Conservation (phyloP, 2,113 vertebrate species). For the Isurus oxyrinchus region DNA sequence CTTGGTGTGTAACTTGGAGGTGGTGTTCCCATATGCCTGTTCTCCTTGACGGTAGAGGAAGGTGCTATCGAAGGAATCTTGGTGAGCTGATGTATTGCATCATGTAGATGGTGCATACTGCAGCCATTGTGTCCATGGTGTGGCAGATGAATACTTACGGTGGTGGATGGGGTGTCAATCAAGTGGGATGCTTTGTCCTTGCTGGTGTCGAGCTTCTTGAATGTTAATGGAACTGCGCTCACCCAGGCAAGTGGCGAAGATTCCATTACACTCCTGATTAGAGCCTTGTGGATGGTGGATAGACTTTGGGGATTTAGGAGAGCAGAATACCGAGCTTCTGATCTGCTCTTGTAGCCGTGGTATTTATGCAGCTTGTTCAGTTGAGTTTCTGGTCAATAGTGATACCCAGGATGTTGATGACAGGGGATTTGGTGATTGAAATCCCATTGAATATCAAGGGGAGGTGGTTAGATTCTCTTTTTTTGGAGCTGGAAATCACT, state of each 20-base stretch:
- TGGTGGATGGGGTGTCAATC: background rate
- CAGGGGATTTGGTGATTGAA: too few species aligned
- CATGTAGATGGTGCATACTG: too few species aligned
- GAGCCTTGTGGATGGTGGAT: background rate
- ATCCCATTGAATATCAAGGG: too few species aligned
- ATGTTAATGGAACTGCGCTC: too few species aligned
- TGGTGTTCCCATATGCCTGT: background rate
- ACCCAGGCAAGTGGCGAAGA: too few species aligned
- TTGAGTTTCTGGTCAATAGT: background rate
- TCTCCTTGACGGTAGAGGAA: background rate
- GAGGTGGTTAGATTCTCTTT: background rate
- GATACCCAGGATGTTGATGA: too few species aligned
- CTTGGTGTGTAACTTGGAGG: background rate
- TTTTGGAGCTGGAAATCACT: background rate
- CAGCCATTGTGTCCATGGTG: background rate
- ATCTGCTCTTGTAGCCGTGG: background rate
- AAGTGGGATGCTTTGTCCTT: background rate
- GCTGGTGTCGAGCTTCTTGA: too few species aligned
- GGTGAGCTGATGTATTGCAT: background rate
- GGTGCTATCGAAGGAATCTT: background rate
- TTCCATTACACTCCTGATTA: too few species aligned
- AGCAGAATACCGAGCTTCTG: too few species aligned
- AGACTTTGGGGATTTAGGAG: background rate
- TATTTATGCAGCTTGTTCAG: background rate
- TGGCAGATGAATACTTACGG: background rate